phyloP scores from a whole-genome alignment of 2,888 invertebrate species.

The Protodeltote pygarga region DNA sequence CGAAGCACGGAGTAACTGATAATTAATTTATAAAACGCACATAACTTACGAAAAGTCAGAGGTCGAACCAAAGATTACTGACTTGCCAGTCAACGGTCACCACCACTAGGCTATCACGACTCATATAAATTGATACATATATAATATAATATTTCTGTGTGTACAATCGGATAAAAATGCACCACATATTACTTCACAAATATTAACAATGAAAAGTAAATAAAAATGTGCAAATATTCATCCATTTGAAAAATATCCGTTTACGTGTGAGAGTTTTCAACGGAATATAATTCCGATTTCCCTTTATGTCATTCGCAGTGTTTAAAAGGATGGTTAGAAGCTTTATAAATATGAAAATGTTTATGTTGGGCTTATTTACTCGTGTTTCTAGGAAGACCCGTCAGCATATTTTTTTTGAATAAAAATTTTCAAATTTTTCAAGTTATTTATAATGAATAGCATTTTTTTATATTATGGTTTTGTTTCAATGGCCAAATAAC shows the following conservation, averaged over 20 bases:
- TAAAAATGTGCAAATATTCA: slow-evolving; percentile 11
- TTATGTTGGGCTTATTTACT: background rate
- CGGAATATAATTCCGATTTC: slow-evolving; percentile 16
- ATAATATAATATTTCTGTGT: background rate
- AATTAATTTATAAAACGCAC: too few species aligned
- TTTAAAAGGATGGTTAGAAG: slow-evolving; percentile 4
- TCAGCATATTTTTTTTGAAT: too few species aligned
- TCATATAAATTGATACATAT: too few species aligned
- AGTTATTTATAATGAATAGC: too few species aligned
- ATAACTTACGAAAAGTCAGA: too few species aligned
- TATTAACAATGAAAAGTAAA: slow-evolving; percentile 15
- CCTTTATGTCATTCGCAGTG: slow-evolving; percentile 9
- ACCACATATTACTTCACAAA: slow-evolving; percentile 20
- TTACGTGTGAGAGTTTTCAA: slow-evolving; percentile 4
- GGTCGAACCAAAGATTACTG: too few species aligned
- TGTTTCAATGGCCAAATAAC: too few species aligned
- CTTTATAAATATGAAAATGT: slow-evolving; percentile 3
- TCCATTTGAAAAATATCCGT: slow-evolving; percentile 27
- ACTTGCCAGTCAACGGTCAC: too few species aligned
- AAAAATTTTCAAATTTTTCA: too few species aligned
- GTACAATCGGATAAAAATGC: slow-evolving; percentile 17
- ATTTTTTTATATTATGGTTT: slow-evolving; percentile 14
- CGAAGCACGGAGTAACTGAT: too few species aligned
- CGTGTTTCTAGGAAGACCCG: background rate
- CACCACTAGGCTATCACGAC: too few species aligned